A percentile compares a stretch with the other conserved stretches of the same genome.
These are phyloP conservation scores for Manacus vitellinus DNA, from an alignment of 2,113 vertebrate species.

Conservation along the genomic window DNA sequence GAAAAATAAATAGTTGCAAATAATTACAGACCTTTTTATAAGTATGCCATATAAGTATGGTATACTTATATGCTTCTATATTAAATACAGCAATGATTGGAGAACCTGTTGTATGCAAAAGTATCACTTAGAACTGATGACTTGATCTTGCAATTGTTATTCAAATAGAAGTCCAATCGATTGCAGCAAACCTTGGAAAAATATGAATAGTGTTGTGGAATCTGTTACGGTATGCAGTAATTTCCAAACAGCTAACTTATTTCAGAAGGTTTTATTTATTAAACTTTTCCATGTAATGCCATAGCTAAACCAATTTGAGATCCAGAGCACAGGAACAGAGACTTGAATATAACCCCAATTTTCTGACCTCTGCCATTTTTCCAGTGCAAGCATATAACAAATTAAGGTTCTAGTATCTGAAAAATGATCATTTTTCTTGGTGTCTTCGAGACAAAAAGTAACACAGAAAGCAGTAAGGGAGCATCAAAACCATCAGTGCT, in stretches of 20 bases:
- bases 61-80: background rate
- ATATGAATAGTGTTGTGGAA: background rate
- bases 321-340: background rate
- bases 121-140: background rate
- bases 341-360: background rate
- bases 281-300: background rate
- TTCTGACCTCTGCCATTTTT: background rate
- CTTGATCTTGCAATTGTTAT: background rate
- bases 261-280: background rate
- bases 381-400: background rate
- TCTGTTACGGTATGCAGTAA: background rate
- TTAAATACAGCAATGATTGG: background rate
- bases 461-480: background rate
- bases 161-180: background rate
- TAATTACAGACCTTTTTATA: background rate
- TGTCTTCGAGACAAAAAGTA: background rate
- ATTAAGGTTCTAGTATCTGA: background rate
- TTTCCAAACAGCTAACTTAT: background rate
- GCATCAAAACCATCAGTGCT: background rate
- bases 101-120: background rate
- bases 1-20: background rate
- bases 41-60: background rate
- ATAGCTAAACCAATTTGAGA: background rate
- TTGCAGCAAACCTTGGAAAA: background rate
- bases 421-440: background rate